These are phyloP conservation scores for Peromyscus californicus DNA, from an alignment of 2,113 vertebrate species.

Conservation along the genomic window DNA sequence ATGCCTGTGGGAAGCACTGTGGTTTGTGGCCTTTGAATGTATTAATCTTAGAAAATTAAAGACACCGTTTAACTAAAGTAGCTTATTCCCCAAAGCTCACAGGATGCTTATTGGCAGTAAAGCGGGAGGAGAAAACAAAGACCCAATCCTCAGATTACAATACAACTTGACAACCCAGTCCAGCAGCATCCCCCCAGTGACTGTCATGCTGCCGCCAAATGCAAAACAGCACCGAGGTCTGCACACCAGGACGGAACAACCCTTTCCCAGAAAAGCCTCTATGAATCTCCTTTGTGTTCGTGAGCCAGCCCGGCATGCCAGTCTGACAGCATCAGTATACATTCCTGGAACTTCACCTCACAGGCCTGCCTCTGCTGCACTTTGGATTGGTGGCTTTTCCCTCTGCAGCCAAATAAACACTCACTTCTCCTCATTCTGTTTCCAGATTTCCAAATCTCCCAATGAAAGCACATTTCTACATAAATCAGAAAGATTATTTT, in stretches of 20 bases:
- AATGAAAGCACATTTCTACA: not conserved
- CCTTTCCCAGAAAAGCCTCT: constrained; percentile 83
- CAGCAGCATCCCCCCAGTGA: not conserved
- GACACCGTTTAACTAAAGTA: constrained; percentile 36
- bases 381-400: not conserved
- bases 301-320: not conserved
- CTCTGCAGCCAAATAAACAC: constrained; percentile 6
- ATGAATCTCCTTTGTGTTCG: constrained; percentile 68
- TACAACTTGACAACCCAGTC: not conserved
- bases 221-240: not conserved
- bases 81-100: constrained; percentile 16
- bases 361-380: not conserved
- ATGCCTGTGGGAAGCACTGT: not conserved
- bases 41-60: constrained; percentile 55
- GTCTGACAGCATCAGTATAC: constrained; percentile 17
- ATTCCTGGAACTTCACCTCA: fast-evolving
- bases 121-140: constrained; percentile 2
- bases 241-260: constrained; percentile 81
- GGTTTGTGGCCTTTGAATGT: constrained; percentile 12
- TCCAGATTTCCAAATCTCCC: constrained; percentile 5
- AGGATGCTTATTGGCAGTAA: not conserved
- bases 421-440: not conserved
- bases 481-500: not conserved
- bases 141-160: not conserved
- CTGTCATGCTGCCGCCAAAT: not conserved